These are phyloP conservation scores for Bilobella aurantiaca DNA, from an alignment of 1,140 invertebrate species.

Conservation along the genomic window DNA sequence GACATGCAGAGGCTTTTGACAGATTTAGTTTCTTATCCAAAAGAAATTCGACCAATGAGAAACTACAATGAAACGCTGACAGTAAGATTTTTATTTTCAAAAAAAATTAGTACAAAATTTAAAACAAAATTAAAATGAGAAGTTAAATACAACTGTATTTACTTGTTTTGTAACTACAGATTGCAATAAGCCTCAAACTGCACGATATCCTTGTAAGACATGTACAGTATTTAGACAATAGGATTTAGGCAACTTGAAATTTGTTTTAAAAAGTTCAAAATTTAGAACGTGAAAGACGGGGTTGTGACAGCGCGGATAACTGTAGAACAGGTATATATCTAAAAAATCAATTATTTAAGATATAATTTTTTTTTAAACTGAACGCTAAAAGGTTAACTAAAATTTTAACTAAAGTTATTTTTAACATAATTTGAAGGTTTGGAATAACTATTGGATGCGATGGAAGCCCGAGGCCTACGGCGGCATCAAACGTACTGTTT, in stretches of 20 bases:
- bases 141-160: no score
- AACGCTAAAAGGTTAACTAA: background rate
- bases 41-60: constrained; percentile 3
- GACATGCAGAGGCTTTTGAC: background rate
- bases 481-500: background rate
- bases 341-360: background rate
- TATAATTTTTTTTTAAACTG: background rate
- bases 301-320: background rate
- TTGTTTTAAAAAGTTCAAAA: no score
- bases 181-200: background rate
- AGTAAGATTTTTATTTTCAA: background rate
- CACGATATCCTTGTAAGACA: background rate
- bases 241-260: background rate
- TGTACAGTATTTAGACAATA: no score
- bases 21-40: background rate
- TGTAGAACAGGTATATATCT: background rate
- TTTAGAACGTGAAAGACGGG: background rate
- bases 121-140: no score
- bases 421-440: no score
- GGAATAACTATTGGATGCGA: constrained; percentile 1
- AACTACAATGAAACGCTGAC: background rate
- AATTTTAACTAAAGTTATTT: no score
- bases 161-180: background rate
- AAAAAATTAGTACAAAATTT: no score
- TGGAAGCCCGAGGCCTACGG: background rate